Evolutionary conservation across 2,888 invertebrate species (phyloP), one percentile per base, ranked within the genome.

Genomic region (Teinopalpus imperialis): DNA sequence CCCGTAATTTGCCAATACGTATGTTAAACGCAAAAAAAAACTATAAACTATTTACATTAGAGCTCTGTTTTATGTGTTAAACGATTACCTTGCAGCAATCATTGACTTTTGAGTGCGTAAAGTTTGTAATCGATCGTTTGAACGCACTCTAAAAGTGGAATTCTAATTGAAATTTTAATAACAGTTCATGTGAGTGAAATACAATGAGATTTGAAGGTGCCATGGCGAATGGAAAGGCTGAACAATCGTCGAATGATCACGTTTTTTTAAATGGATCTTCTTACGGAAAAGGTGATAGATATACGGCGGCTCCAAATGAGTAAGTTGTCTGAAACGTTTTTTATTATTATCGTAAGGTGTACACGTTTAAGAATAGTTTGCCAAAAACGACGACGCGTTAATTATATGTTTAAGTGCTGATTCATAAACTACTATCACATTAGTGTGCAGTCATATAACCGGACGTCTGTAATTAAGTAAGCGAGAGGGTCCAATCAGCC

Each of bases 221-320:
- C 30, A 79, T 74, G 69, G 75, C 69, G 36, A 81, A 79, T 56
- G 79, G 79, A 54, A 66, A 63, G 43, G 53, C 60, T 13, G 61
- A 67, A 41, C 35, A 47, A 37, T 53, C 51, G 43, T 48, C 57
- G 23, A 43, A 57, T 39, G 65, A 67, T 18, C 57, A 62, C 21
- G 48, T 55, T 16, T 53, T 60, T 27, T 58, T 54, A n/a, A 80
- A 75, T 51, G 79, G 80, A 8, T 74, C 81, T n/a, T 74, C 81
- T 1, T 87, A 83, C 53, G 85, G 85, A 39, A 81, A 79, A 66
- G 87, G 86, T 23, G 87, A 87, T 56, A 74, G 87, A 69, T 74
- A 81, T 52, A 83, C 87, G 1, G 83, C 87, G 34, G 86, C 87
- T 21, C 87, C 87, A 30, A 88, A 87, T 54, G 87, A 85, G 87